Base-by-base conservation (phyloP, 1,140 invertebrate species). In the Dreissena polymorpha region DNA sequence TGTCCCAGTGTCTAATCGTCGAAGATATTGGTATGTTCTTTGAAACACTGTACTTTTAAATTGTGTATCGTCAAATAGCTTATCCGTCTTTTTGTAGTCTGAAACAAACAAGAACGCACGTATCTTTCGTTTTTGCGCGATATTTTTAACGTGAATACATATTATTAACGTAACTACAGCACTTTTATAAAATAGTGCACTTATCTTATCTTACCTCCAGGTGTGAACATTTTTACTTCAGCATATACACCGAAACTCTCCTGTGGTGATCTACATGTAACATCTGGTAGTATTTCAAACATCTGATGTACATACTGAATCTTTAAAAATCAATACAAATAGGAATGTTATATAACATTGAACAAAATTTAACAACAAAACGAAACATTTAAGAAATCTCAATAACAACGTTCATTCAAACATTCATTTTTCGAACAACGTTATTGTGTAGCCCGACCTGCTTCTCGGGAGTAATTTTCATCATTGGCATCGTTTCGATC, bases 251-350 rank as follows among this genome's bases (percentile, higher is more conserved):
- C 18, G 18, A 90, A 29, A 80, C 88, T 89, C 78, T 91, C 89
- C 64, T 80, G 63, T 13, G 90, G 90, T 29, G 89, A 88, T 81
- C 89, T 82, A 65, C 90, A 91, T 12, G 67, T 87, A 5, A 91
- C 71, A 72, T 85, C 72, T 18, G 89, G 89, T 0, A 90, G 76
- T 50, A 90, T 72, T 10, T 86, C 77, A 50, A 90, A 84, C 6
- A 74, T 39, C 21, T n/a, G 53, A 18, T 74, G 55, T 16, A 16
- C 72, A 60, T 63, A 76, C 18, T 50, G 18, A n/a, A 18, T 6
- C 18, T 18, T 27, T 51, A 21, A 10, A 10, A 39, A 39, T 39
- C 3, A 5, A 39, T 39, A 39, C 2, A 39, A 39, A 39, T 8
- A 39, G 39, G 39, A 39, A 39, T 39, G 8, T 39, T 39, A 39